phyloP scores from a whole-genome alignment of 92 coral and sea anemone species.

The Phymanthus crucifer region DNA sequence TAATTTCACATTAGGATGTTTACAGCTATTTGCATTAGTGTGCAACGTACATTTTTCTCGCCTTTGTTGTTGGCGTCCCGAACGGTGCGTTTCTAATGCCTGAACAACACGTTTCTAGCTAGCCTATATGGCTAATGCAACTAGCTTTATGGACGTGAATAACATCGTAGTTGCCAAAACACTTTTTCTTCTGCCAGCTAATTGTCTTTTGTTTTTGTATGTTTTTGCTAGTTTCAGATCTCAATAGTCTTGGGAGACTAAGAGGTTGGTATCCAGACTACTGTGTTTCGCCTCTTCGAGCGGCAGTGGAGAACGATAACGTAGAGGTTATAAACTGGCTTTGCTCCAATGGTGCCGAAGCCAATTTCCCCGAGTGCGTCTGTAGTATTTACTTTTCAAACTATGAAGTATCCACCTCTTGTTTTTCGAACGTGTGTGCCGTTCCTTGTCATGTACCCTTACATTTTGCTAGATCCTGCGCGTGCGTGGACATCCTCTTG shows the following conservation, averaged over 20 bases:
- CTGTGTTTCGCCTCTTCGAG: conserved; percentile 54
- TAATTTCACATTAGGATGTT: too few relatives aligned
- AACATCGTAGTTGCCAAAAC: too few relatives aligned
- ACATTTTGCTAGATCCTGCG: conserved; percentile 64
- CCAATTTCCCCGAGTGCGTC: conserved; percentile 58
- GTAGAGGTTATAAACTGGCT: conserved; percentile 56
- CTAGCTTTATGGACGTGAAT: too few relatives aligned
- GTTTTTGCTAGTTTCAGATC: conserved; percentile 38
- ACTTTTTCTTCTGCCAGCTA: background rate
- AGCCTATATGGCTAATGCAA: too few relatives aligned
- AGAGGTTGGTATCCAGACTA: conserved; percentile 55
- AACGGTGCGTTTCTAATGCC: too few relatives aligned
- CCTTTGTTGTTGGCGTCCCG: too few relatives aligned
- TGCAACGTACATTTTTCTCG: too few relatives aligned
- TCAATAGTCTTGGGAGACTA: conserved; percentile 49
- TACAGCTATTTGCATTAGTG: too few relatives aligned
- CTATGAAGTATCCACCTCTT: conserved; percentile 52
- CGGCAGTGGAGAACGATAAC: conserved; percentile 70
- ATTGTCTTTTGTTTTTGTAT: background rate
- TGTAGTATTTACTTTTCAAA: conserved; percentile 57
- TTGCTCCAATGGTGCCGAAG: conserved; percentile 56
- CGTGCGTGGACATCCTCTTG: conserved; percentile 51
- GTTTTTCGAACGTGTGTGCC: conserved; percentile 57
- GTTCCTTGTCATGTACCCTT: conserved; percentile 68
- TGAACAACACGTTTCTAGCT: too few relatives aligned